Evolutionary conservation across 2,797 vertebrate species (phyloP), one percentile per base, ranked within the genome.

Genomic region (Sternarchorhynchus goeldii): DNA sequence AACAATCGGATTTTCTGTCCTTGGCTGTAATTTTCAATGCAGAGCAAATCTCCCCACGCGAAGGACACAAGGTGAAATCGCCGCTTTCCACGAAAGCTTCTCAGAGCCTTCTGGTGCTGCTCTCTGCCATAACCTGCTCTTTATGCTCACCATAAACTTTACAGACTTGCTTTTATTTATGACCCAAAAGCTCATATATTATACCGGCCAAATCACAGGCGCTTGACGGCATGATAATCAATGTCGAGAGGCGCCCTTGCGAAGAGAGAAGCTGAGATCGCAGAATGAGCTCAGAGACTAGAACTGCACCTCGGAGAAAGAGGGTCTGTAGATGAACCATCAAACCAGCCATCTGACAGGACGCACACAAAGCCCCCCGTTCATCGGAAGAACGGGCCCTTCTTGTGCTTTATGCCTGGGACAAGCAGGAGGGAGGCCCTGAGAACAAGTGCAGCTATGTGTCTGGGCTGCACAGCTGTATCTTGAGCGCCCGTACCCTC

Each of bases 101-200:
- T 0, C 56, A 2, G 71, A 75, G 67, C 66, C 75, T 57, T 75
- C 45, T 70, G 66, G 65, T 59, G 70, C 78, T 14, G 73, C 78
- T 76, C 58, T 76, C 41, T 31, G 57, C 76, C 79, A 76, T 81
- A 78, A 83, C 76, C 75, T 1, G 29, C 17, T 56, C 25, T 85
- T 85, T 81, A 85, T 85, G 76, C 71, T 64, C 25, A 10, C 76
- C 73, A 82, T 85, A 85, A 81, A 85, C 72, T 83, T 85, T 78
- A 85, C 78, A 82, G 78, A 81, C 78, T 71, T 45, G 34, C 58
- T 79, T 81, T 83, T 85, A 81, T 83, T 79, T 75, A 81, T 66
- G 68, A 64, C 79, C 45, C 59, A 59, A 70, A 57, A 75, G 70
- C 64, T 77, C 76, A 75, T 75, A 79, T 79, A 81, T 57, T 31